Conservation (phyloP, 2,797 vertebrate genomes). For the Mormyrops boulengeri region DNA sequence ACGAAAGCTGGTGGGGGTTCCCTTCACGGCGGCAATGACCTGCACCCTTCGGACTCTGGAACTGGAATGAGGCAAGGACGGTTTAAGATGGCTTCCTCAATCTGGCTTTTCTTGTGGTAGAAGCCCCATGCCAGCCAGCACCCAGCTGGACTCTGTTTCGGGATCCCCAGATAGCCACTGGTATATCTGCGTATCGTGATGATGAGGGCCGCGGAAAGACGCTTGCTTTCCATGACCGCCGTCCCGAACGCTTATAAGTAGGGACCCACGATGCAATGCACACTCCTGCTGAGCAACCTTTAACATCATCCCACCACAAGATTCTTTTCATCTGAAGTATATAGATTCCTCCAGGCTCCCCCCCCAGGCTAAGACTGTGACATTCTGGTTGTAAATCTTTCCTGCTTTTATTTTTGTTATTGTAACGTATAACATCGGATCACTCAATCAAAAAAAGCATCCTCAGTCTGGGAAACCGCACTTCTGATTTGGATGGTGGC, state of each 20-base stretch:
- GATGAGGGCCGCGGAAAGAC: not conserved
- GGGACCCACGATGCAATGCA: slow-evolving; percentile 22
- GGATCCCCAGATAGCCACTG: slow-evolving; percentile 47
- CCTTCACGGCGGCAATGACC: not conserved
- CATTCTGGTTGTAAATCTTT: slow-evolving; percentile 9
- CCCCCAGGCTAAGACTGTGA: not conserved
- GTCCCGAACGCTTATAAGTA: slow-evolving; percentile 45
- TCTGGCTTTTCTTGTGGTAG: not conserved
- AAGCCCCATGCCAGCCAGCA: slow-evolving; percentile 31
- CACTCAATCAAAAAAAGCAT: not conserved
- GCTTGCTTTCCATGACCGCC: slow-evolving; percentile 40
- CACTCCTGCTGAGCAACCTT: not conserved
- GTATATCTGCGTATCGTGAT: slow-evolving; percentile 45
- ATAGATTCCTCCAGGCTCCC: not conserved
- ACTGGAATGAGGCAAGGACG: not conserved
- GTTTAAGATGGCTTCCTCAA: not conserved
- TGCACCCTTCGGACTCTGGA: not conserved
- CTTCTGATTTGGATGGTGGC: not conserved
- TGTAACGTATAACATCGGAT: not conserved
- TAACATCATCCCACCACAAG: not conserved
- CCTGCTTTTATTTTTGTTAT: not conserved
- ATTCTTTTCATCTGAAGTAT: not conserved
- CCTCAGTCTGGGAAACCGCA: not conserved
- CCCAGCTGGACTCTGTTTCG: slow-evolving; percentile 38
- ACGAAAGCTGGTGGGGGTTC: too few species aligned